phyloP scores from a whole-genome alignment of 2,113 vertebrate species.

The Sinocyclocheilus grahami region DNA sequence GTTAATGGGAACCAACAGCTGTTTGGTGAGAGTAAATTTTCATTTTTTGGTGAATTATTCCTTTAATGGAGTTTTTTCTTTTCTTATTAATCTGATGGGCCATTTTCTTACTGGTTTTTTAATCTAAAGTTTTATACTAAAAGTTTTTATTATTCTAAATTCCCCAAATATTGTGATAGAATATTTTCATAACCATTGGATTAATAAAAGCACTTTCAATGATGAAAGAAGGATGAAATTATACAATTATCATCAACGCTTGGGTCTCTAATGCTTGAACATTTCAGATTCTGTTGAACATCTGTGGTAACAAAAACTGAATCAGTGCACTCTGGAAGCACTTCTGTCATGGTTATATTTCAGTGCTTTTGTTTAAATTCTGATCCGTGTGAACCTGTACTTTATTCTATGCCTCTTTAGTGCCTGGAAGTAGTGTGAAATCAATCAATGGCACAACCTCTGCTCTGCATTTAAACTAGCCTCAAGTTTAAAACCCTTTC shows the following conservation, averaged over 20 bases:
- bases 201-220: background rate
- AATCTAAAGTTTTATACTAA: too few relatives aligned
- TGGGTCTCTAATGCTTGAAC: background rate
- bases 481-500: background rate
- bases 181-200: background rate
- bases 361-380: background rate
- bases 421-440: slow-evolving; percentile 12
- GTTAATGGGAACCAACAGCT: too few relatives aligned
- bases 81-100: too few relatives aligned
- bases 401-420: slow-evolving; percentile 21
- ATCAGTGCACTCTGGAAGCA: background rate
- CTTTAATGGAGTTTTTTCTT: background rate
- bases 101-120: too few relatives aligned
- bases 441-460: slow-evolving; percentile 29
- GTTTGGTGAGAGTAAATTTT: too few relatives aligned
- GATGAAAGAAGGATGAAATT: background rate
- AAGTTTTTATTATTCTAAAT: background rate
- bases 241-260: background rate
- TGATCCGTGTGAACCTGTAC: background rate
- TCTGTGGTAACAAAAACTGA: slow-evolving; percentile 1
- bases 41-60: background rate
- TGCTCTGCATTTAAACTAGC: slow-evolving; percentile 24
- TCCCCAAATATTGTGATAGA: background rate
- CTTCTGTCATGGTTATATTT: slow-evolving; percentile 12
- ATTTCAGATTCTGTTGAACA: background rate